Evolutionary conservation across 2,797 vertebrate genomes (phyloP).

Genomic region (Hoplostethus mediterraneus): DNA sequence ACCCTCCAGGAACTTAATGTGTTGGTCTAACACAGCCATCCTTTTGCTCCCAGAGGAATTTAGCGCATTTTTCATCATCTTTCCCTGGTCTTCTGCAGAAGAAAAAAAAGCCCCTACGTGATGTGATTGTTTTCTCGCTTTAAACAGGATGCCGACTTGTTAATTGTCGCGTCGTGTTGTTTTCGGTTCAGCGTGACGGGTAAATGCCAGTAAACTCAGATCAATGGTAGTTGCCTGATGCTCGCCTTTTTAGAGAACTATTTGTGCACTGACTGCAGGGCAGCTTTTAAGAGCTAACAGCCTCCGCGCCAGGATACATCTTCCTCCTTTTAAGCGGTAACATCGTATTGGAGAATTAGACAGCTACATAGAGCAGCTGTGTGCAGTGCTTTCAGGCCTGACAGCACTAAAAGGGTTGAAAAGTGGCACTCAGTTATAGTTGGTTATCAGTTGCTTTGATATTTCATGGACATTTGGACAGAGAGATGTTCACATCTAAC

Average conservation of each 20-base stretch:
- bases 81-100: conserved; percentile 37
- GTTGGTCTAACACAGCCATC: conserved; percentile 77
- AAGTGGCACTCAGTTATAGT: background rate
- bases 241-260: conserved; percentile 1
- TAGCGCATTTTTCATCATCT: conserved; percentile 69
- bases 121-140: conserved; percentile 33
- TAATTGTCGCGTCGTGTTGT: conserved; percentile 38
- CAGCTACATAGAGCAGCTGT: background rate
- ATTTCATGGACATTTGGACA: background rate
- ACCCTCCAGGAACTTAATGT: conserved; percentile 79
- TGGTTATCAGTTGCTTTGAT: background rate
- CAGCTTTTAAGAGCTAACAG: conserved; percentile 5
- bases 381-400: background rate
- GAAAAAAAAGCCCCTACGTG: conserved; percentile 61
- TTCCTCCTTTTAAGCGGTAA: background rate
- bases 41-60: conserved; percentile 71
- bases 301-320: conserved; percentile 6
- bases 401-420: background rate
- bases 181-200: conserved; percentile 1
- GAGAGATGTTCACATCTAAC: background rate
- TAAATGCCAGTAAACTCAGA: conserved; percentile 8
- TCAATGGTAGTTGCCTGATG: conserved; percentile 1
- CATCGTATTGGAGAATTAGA: background rate
- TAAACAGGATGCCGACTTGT: conserved; percentile 41
- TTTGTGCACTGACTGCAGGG: conserved; percentile 10